Evolutionary conservation across 2,888 invertebrate genomes (phyloP), one percentile per base, ranked within the genome.

Genomic region (Nebria salina): DNA sequence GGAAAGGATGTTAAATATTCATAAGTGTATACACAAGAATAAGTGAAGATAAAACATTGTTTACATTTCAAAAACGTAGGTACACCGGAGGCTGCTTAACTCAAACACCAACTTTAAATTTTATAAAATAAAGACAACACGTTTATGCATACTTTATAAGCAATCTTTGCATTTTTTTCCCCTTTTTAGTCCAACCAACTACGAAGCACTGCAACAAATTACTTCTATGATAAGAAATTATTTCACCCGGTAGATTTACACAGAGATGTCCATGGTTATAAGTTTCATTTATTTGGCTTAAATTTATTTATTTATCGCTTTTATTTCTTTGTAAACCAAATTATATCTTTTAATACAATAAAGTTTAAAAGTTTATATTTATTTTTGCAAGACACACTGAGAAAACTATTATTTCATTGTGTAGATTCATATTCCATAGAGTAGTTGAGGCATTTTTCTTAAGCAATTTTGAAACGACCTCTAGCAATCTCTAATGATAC

Each of bases 91-190:
- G 42, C n/a, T 34, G 73, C 73, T 73, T 65, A 80, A 80, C 80
- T 75, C 80, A 80, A 80, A 80, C 80, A 80, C 68, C 72, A 80
- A 80, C 70, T 80, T 80, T 80, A 70, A 80, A 80, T 80, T 80
- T 80, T 80, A 80, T 80, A 72, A 80, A 80, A 80, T 80, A 75
- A 80, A 80, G 75, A 80, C 68, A 80, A 80, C 80, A 80, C 80
- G 65, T 80, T 80, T 80, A 80, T 80, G 80, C 80, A 80, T 80
- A 80, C 75, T 80, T 80, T 80, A 75, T 68, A 77, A 68, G 43
- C 73, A 42, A 73, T 15, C 41, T 9, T 34, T 73, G 73, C 26
- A n/a, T 15, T 73, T 73, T 73, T 11, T 73, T 42, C 1, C 7
- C n/a, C 7, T 13, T 11, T 34, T 41, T 13, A 15, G 11, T 41